A percentile compares a stretch with the other conserved stretches of the same genome.
Conservation (phyloP, 2,888 invertebrate species). For the Diabrotica balteata region DNA sequence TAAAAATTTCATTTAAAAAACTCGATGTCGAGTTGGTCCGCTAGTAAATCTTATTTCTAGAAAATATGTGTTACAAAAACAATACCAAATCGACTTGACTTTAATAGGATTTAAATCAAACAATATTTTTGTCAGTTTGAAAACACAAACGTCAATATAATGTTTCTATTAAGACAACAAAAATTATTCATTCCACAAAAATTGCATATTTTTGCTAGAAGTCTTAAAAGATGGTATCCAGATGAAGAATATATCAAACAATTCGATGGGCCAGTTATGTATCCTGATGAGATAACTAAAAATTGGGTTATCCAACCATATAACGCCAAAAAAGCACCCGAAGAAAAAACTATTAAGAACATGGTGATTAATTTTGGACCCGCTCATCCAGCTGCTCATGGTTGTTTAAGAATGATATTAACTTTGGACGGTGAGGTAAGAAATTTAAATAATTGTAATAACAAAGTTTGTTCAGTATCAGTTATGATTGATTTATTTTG, state of each 20-base stretch:
- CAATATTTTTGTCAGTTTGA: no score
- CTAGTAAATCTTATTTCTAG: no score
- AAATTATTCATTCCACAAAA: no score
- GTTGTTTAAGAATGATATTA: conserved; percentile 81
- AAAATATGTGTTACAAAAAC: no score
- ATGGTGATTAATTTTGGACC: conserved; percentile 79
- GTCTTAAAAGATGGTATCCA: conserved; percentile 66
- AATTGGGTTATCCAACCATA: conserved; percentile 43
- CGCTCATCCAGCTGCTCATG: conserved; percentile 91
- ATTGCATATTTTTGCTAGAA: conserved; percentile 2
- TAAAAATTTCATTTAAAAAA: no score
- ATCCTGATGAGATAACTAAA: conserved; percentile 60
- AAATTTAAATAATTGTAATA: not conserved
- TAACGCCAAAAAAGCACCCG: conserved; percentile 24
- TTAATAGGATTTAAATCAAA: no score
- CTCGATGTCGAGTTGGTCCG: no score
- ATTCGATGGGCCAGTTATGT: conserved; percentile 67
- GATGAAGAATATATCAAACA: conserved; percentile 68
- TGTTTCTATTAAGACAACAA: no score
- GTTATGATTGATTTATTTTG: no score
- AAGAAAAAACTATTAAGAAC: conserved; percentile 42
- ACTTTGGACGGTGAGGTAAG: conserved; percentile 80
- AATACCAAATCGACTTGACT: no score
- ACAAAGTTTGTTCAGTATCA: no score
- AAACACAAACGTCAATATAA: no score